Evolutionary conservation across 1,140 invertebrate genomes (phyloP).

Genomic region (Heliconius melpomene): DNA sequence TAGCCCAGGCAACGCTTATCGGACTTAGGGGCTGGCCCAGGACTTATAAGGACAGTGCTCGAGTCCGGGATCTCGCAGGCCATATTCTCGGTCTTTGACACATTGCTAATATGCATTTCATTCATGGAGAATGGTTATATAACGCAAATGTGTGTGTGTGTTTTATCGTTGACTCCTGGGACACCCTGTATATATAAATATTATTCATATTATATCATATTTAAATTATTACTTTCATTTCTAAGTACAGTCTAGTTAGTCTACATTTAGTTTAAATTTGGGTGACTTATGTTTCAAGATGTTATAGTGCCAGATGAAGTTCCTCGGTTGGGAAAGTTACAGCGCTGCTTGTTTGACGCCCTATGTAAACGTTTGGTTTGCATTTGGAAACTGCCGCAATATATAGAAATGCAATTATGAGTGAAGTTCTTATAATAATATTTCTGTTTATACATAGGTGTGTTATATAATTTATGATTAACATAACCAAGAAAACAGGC

Average conservation of each 20-base stretch:
- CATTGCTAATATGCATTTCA: too few relatives aligned
- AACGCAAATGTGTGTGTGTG: too few relatives aligned
- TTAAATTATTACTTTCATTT: background rate
- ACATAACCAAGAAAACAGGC: too few relatives aligned
- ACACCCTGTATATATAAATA: too few relatives aligned
- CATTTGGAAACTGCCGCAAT: constrained; percentile 15
- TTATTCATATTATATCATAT: background rate
- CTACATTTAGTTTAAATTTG: background rate
- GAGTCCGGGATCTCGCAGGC: too few relatives aligned
- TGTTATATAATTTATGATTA: background rate
- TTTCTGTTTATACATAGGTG: background rate
- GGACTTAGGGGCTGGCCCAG: too few relatives aligned
- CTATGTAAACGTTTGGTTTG: constrained; percentile 25
- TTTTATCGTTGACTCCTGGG: too few relatives aligned
- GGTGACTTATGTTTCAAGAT: constrained; percentile 3
- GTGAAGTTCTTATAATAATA: background rate
- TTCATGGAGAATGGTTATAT: too few relatives aligned
- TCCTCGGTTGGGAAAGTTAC: constrained; percentile 15
- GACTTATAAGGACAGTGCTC: too few relatives aligned
- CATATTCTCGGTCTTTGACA: too few relatives aligned
- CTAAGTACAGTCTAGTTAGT: background rate
- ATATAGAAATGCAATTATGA: constrained; percentile 11
- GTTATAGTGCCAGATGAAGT: constrained; percentile 11
- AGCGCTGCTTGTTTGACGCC: constrained; percentile 22
- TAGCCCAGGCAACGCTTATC: too few relatives aligned